Conservation (phyloP, 2,797 vertebrate genomes). For the Typhlichthys eigenmanni region DNA sequence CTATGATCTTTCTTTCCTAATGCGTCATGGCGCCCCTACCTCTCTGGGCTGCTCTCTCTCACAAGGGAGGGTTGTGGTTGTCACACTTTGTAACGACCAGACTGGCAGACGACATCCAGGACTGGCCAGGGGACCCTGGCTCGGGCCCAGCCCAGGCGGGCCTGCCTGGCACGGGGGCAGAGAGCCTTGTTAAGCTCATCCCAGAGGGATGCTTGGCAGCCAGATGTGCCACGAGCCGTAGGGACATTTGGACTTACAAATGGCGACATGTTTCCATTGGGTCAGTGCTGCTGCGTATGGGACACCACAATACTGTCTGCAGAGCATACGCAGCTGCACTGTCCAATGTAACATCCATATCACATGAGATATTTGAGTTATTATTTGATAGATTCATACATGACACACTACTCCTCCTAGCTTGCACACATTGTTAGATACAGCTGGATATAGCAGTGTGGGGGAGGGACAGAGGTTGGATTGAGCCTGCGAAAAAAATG, state of each 20-base stretch:
- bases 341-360: too few relatives aligned
- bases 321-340: neutral
- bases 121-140: slow-evolving; percentile 10
- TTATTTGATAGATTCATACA: too few relatives aligned
- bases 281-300: slow-evolving; percentile 11
- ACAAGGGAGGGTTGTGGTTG: too few relatives aligned
- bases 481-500: too few relatives aligned
- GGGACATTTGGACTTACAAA: slow-evolving; percentile 20
- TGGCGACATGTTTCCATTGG: slow-evolving; percentile 12
- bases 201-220: slow-evolving; percentile 27
- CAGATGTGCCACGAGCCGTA: slow-evolving; percentile 9
- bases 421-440: too few relatives aligned
- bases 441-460: too few relatives aligned
- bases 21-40: neutral
- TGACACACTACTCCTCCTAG: too few relatives aligned
- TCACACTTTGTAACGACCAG: slow-evolving; percentile 3
- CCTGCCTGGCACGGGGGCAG: slow-evolving; percentile 26
- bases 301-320: neutral
- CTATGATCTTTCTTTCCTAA: neutral
- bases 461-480: too few relatives aligned
- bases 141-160: slow-evolving; percentile 10
- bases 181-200: slow-evolving; percentile 18
- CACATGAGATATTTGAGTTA: too few relatives aligned
- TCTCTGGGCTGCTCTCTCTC: neutral
- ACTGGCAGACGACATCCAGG: slow-evolving; percentile 13